Evolutionary conservation across 1,140 invertebrate genomes (phyloP).

Genomic region (Holcopasites calliopsidis): DNA sequence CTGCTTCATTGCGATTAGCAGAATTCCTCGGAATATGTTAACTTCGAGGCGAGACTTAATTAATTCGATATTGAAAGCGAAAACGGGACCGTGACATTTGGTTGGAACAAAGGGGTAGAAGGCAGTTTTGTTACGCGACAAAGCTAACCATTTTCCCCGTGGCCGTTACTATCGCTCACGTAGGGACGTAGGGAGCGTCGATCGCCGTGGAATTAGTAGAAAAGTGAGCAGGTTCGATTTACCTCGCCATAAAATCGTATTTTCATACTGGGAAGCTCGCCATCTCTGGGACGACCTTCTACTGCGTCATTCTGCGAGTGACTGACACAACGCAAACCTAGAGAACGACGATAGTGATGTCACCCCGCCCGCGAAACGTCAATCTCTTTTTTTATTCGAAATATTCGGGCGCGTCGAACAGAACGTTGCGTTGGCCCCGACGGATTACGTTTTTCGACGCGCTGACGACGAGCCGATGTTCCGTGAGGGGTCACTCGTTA

Average conservation of each 20-base stretch:
- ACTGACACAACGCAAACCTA: conserved; percentile 69
- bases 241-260: conserved; percentile 67
- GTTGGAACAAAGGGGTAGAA: conserved; percentile 38
- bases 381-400: conserved; percentile 40
- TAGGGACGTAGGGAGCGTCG: too few relatives aligned
- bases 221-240: conserved; percentile 27
- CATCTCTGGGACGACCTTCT: conserved; percentile 66
- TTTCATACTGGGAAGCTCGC: conserved; percentile 68
- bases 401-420: conserved; percentile 15
- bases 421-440: not conserved
- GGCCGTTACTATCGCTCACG: too few relatives aligned
- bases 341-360: conserved; percentile 68
- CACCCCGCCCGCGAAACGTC: conserved; percentile 60
- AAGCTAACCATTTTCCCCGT: not conserved
- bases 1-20: not conserved
- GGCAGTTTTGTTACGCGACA: conserved; percentile 1
- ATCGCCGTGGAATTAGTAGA: not conserved
- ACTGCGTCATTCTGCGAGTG: conserved; percentile 76
- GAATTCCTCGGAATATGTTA: not conserved
- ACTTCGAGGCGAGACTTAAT: not conserved
- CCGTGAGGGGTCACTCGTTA: conserved; percentile 11
- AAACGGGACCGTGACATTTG: conserved; percentile 36
- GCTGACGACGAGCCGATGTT: not conserved
- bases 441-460: not conserved
- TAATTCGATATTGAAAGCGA: conserved; percentile 3